Conservation (phyloP, 1,140 invertebrate species). For the Ephestia elutella region DNA sequence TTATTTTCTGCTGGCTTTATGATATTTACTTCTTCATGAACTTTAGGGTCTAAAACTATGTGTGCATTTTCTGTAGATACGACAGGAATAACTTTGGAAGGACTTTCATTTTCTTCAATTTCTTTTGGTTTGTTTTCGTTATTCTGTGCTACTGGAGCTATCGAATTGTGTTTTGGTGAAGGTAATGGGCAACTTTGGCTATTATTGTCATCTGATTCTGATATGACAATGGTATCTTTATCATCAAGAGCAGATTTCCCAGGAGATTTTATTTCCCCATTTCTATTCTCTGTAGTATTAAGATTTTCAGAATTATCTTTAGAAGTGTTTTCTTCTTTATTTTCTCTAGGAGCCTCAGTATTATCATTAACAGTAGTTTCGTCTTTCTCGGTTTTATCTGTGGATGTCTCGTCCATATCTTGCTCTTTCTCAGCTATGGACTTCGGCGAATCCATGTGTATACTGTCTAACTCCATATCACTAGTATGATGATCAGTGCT, state of each 20-base stretch:
- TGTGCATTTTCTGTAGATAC: constrained; percentile 68
- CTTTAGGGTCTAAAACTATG: constrained; percentile 59
- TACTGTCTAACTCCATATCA: constrained; percentile 70
- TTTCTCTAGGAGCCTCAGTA: constrained; percentile 26
- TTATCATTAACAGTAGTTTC: constrained; percentile 27
- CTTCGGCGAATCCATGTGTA: constrained; percentile 67
- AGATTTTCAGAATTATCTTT: constrained; percentile 26
- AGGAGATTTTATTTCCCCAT: constrained; percentile 49
- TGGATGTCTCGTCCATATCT: constrained; percentile 50
- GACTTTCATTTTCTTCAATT: constrained; percentile 48
- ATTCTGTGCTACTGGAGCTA: constrained; percentile 32
- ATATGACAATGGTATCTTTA: constrained; percentile 72
- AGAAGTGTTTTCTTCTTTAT: constrained; percentile 17
- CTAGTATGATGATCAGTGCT: constrained; percentile 63
- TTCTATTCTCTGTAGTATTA: constrained; percentile 37
- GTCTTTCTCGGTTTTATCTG: constrained; percentile 35
- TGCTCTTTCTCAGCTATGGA: constrained; percentile 65
- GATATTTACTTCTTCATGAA: constrained; percentile 36
- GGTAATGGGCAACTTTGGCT: constrained; percentile 67
- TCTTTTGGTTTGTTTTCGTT: constrained; percentile 49
- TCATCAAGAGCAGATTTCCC: constrained; percentile 48
- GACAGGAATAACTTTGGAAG: constrained; percentile 60
- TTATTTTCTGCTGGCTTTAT: constrained; percentile 40
- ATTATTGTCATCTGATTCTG: constrained; percentile 72
- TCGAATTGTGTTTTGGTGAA: constrained; percentile 49